Base-by-base conservation (phyloP, 2,888 invertebrate species). In the Notodonta dromedarius region DNA sequence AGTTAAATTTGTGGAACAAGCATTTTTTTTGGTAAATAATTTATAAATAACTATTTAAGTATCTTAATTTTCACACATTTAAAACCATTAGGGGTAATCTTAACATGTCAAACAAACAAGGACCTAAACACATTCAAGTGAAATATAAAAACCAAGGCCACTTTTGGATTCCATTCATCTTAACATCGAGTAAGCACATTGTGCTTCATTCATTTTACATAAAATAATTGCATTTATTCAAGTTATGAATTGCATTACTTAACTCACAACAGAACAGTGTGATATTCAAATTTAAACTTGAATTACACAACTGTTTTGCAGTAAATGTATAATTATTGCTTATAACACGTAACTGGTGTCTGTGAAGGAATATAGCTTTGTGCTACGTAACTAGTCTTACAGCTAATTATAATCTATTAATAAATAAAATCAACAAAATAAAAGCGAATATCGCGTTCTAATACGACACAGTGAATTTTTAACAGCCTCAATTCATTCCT, bases 401-500 rank as follows among this genome's bases (percentile, higher is more conserved):
- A 16, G 54, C 65, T 70, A 73, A 46, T 59, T 73, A 69, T 40
- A 62, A 65, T 62, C 69, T 75, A 73, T 44, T 24, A 74, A 73
- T 71, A 71, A 75, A 75, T 74, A 71, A 73, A 72, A 63, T 68
- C 61, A 73, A 75, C 67, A 77, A 74, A 60, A 59, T 42, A 69
- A 60, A 60, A 65, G 63, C 68, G 68, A 71, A 66, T 67, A 72
- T 68, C 63, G 65, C 67, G 58, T 54, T 54, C 65, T 62, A 67
- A 72, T 70, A 68, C 66, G 69, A 70, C 58, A 67, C 65, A 67
- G 61, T 58, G 67, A 61, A 57, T 66, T 58, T 56, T 67, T 59
- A 76, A 77, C 77, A 79, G 75, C 78, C 79, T 77, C 74, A 64
- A 69, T 68, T 68, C 72, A 63, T 62, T 69, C 54, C 63, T 65